phyloP scores from a whole-genome alignment of 2,797 vertebrate genomes.

The Phalloptychus januarius region DNA sequence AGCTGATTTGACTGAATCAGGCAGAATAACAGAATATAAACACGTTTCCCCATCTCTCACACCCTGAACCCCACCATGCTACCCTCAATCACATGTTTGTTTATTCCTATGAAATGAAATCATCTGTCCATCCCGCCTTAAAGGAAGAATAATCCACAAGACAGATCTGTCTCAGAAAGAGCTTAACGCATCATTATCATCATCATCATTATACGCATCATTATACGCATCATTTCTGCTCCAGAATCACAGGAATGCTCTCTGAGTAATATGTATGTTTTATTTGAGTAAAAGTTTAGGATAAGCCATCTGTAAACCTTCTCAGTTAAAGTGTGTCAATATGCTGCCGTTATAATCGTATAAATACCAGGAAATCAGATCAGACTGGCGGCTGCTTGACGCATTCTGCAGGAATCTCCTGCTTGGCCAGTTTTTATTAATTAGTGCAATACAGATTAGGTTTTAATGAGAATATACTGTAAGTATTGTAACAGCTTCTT shows the following conservation, averaged over 20 bases:
- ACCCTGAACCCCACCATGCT: constrained; percentile 17
- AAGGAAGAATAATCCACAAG: constrained; percentile 84
- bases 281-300: constrained; percentile 19
- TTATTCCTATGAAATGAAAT: constrained; percentile 84
- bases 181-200: constrained; percentile 68
- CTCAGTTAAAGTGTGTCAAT: constrained; percentile 46
- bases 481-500: background rate
- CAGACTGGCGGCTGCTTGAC: constrained; percentile 17
- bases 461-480: background rate
- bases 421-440: background rate
- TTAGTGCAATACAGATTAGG: background rate
- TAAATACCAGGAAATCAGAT: constrained; percentile 31
- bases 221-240: background rate
- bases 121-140: constrained; percentile 83
- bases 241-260: background rate
- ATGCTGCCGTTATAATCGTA: constrained; percentile 44
- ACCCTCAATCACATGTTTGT: constrained; percentile 79
- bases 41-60: constrained; percentile 42
- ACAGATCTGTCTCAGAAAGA: constrained; percentile 87
- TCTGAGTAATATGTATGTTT: constrained; percentile 34
- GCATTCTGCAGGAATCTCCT: background rate
- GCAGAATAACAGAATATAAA: background rate
- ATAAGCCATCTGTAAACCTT: constrained; percentile 34
- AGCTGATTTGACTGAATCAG: too few species aligned
- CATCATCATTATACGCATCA: accelerated